Conservation (phyloP, 1,140 invertebrate genomes). For the Anastatus disparis region DNA sequence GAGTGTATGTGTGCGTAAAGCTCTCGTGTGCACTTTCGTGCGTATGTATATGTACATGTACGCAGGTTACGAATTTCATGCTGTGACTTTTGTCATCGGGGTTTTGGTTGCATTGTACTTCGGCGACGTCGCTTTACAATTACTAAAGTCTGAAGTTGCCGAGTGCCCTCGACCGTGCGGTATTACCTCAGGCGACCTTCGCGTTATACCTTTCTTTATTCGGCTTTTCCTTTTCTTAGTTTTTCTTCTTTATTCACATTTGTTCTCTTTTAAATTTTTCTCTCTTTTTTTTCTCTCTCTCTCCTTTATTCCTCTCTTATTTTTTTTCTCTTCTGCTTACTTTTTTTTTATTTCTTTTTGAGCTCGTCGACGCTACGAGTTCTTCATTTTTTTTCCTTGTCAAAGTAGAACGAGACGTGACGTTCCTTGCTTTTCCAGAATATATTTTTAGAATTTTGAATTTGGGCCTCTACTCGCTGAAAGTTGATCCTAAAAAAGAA, state of each 20-base stretch:
- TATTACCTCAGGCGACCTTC: conserved; percentile 42
- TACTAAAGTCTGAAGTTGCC: conserved; percentile 39
- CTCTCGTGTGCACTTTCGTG: background rate
- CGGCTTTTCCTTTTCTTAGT: conserved; percentile 24
- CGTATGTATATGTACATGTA: background rate
- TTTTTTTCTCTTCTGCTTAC: background rate
- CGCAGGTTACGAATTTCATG: conserved; percentile 12
- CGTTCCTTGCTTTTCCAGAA: conserved; percentile 29
- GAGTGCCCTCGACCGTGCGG: conserved; percentile 35
- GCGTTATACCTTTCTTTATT: conserved; percentile 19
- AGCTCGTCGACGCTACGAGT: conserved; percentile 17
- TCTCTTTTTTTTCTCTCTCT: background rate
- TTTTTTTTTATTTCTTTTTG: background rate
- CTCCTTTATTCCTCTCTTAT: background rate
- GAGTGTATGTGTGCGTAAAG: too few species aligned
- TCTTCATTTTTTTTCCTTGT: conserved; percentile 39
- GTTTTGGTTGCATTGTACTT: conserved; percentile 4
- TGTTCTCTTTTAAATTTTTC: conserved; percentile 30
- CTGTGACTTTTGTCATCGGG: conserved; percentile 31
- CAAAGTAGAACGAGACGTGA: conserved; percentile 36
- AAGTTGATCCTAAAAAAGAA: conserved; percentile 8
- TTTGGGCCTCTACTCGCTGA: background rate
- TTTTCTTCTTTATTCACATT: conserved; percentile 32
- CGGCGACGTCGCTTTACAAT: conserved; percentile 31
- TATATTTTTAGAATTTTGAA: conserved; percentile 29